Evolutionary conservation across 2,113 vertebrate genomes (phyloP).

Genomic region (Corythornis vintsioides): DNA sequence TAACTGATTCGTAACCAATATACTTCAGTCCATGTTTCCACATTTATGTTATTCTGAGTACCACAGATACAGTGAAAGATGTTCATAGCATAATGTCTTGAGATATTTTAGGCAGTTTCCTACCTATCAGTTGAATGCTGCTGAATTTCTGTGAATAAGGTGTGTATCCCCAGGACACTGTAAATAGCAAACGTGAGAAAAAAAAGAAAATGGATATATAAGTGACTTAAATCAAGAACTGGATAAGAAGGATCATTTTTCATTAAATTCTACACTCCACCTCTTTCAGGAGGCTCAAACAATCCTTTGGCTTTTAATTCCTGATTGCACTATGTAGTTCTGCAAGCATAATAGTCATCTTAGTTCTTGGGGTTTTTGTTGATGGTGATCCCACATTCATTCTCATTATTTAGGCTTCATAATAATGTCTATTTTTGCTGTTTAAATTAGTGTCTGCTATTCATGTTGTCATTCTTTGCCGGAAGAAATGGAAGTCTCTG

Average conservation of each 20-base stretch:
- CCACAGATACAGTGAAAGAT: neutral
- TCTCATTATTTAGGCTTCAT: neutral
- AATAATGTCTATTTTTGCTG: neutral
- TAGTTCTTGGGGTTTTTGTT: neutral
- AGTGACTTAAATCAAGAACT: neutral
- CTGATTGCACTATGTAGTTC: neutral
- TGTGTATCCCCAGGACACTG: neutral
- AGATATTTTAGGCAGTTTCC: neutral
- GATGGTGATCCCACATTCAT: neutral
- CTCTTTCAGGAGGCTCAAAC: neutral
- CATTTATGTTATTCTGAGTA: neutral
- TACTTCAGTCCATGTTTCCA: neutral
- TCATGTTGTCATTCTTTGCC: neutral
- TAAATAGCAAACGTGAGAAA: neutral
- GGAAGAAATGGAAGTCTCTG: neutral
- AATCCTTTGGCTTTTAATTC: neutral
- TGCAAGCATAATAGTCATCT: neutral
- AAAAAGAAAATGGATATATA: neutral
- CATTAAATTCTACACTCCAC: neutral
- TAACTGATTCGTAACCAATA: constrained; percentile 54
- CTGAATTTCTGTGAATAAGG: neutral
- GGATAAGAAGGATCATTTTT: neutral
- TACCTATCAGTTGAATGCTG: neutral
- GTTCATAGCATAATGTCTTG: neutral
- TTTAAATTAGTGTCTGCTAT: neutral